Percentiles rank a stretch among this genome's conserved stretches.
Conservation (phyloP, 2,797 vertebrate genomes). For the Numenius phaeopus region DNA sequence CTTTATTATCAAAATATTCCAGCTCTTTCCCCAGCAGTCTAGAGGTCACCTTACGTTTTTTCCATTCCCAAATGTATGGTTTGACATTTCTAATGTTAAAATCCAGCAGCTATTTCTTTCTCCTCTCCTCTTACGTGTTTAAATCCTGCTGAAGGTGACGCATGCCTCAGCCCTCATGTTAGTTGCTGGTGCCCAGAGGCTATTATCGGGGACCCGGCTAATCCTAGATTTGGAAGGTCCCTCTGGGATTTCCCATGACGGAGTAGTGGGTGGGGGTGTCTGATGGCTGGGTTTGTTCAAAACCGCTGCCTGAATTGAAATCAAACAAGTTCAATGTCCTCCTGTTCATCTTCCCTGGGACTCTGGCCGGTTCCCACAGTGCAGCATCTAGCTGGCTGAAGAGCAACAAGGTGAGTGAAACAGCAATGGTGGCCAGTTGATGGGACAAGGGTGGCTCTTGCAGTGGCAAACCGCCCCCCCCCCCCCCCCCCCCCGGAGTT, state of each 20-base stretch:
- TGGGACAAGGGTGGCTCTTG: background rate
- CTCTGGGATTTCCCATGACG: background rate
- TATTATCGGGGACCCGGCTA: background rate
- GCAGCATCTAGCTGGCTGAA: accelerated
- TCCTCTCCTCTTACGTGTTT: background rate
- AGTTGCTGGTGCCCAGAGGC: background rate
- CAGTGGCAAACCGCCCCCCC: background rate
- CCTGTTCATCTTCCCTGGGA: background rate
- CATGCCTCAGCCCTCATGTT: background rate
- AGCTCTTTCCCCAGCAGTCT: background rate
- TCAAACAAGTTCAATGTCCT: background rate
- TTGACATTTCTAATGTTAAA: constrained; percentile 10
- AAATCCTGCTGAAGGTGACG: constrained; percentile 5
- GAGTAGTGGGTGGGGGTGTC: too few species aligned
- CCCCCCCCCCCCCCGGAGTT: background rate
- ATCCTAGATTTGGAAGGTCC: constrained; percentile 26
- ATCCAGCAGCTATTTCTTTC: constrained; percentile 15
- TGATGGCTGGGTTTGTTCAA: background rate
- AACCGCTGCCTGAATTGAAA: background rate
- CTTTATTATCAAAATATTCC: background rate
- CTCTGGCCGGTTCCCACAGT: background rate
- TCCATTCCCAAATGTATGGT: background rate
- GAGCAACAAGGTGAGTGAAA: background rate
- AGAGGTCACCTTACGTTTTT: background rate
- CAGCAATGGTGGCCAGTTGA: accelerated